Evolutionary conservation across 2,797 vertebrate species (phyloP).

Genomic region (Phataginus tricuspis): DNA sequence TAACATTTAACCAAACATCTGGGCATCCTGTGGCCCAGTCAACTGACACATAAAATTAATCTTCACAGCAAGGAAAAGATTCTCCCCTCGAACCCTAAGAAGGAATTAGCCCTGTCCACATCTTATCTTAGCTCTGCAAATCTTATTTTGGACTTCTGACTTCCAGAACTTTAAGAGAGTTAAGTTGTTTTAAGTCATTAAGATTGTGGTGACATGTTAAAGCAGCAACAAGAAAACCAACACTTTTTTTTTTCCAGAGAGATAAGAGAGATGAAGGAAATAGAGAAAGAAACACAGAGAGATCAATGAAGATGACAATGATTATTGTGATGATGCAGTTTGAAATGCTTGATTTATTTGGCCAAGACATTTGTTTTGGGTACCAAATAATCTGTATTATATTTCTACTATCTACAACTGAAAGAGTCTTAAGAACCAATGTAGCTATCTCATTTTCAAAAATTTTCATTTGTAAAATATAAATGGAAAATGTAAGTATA

Average conservation of each 20-base stretch:
- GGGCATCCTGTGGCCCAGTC: not conserved
- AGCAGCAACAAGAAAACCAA: not conserved
- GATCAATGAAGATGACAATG: not conserved
- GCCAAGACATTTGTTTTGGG: not conserved
- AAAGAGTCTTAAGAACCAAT: not conserved
- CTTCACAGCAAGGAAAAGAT: not conserved
- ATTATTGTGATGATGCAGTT: not conserved
- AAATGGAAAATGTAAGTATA: slow-evolving; percentile 10
- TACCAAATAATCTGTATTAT: not conserved
- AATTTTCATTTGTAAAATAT: slow-evolving; percentile 4
- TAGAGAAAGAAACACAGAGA: not conserved
- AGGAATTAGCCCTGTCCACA: not conserved
- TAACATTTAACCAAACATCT: not conserved
- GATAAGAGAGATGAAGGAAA: not conserved
- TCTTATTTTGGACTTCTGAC: not conserved
- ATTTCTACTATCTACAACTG: not conserved
- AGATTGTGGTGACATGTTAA: slow-evolving; percentile 2
- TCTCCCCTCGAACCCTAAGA: not conserved
- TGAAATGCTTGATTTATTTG: not conserved
- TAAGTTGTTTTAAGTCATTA: slow-evolving; percentile 6
- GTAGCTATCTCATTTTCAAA: not conserved
- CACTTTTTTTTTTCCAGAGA: not conserved
- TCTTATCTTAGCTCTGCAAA: not conserved
- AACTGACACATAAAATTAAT: not conserved
- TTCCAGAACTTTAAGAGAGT: not conserved